Conservation (phyloP, 2,797 vertebrate species). For the Pantherophis vulpinus region DNA sequence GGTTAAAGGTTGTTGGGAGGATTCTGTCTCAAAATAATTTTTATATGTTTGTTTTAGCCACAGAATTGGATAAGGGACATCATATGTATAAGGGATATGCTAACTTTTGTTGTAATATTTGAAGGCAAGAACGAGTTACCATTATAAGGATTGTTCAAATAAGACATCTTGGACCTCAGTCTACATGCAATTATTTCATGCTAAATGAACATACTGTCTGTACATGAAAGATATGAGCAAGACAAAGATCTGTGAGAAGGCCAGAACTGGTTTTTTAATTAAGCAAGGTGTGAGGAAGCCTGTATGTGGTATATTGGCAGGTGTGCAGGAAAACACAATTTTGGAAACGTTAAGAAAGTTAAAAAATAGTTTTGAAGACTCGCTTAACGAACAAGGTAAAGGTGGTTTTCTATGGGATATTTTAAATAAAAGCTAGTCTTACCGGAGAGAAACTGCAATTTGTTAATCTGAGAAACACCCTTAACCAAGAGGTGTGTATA, state of each 20-base stretch:
- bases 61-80: background rate
- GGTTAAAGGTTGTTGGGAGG: background rate
- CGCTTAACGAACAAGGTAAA: background rate
- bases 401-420: background rate
- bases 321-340: background rate
- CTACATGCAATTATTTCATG: background rate
- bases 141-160: background rate
- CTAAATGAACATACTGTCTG: background rate
- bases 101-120: background rate
- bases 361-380: background rate
- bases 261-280: background rate
- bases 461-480: constrained; percentile 51
- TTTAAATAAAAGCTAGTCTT: constrained; percentile 54
- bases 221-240: background rate
- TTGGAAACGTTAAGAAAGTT: background rate
- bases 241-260: background rate
- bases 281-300: background rate
- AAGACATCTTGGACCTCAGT: rapidly evolving
- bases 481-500: constrained; percentile 43
- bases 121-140: background rate
- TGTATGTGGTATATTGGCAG: background rate
- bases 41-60: background rate
- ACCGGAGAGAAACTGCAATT: constrained; percentile 55
- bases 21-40: no score
- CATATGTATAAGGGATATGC: background rate